These are phyloP conservation scores for Procambarus clarkii DNA, from an alignment of 1,140 invertebrate genomes.

Conservation along the genomic window DNA sequence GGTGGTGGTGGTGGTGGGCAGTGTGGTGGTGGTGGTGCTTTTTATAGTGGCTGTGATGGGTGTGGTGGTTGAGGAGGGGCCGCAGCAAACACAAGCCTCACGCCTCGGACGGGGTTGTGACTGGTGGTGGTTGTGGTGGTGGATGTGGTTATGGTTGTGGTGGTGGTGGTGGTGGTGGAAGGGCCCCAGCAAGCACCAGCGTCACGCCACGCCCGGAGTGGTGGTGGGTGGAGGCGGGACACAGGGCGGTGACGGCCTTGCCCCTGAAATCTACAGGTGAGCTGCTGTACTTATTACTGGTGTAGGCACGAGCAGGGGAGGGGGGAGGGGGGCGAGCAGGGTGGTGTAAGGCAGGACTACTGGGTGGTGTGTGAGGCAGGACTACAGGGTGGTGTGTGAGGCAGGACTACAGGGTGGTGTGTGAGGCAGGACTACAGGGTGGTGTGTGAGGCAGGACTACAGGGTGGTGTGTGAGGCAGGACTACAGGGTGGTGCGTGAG, in stretches of 20 bases:
- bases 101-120: background rate
- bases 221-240: constrained; percentile 5
- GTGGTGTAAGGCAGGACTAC: background rate
- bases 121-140: background rate
- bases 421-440: too few species aligned
- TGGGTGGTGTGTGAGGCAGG: background rate
- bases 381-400: background rate
- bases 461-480: too few species aligned
- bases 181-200: constrained; percentile 12
- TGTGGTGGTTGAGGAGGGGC: background rate
- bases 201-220: constrained; percentile 30
- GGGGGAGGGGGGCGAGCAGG: background rate
- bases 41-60: background rate
- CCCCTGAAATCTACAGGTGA: constrained; percentile 49
- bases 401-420: background rate
- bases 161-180: background rate
- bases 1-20: background rate
- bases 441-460: too few species aligned
- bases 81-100: too few species aligned
- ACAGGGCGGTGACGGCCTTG: constrained; percentile 20
- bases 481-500: too few species aligned
- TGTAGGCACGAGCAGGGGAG: background rate
- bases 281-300: constrained; percentile 27
- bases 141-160: constrained; percentile 26
- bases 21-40: background rate